Base-by-base conservation (phyloP, 2,113 vertebrate species). In the Seriola rivoliana region DNA sequence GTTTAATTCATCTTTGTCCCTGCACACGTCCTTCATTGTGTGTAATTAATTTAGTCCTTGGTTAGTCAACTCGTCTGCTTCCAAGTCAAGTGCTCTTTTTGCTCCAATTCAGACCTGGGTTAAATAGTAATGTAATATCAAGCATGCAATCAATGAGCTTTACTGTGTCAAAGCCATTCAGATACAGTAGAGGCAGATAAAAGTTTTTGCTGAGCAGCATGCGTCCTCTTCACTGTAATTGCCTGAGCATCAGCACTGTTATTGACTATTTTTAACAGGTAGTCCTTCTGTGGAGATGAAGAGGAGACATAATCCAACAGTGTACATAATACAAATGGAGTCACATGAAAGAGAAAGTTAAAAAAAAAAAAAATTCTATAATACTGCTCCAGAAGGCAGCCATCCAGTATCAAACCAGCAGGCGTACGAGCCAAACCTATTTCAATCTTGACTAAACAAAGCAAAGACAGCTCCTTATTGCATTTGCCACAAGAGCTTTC, bases 371-470 rank as follows among this genome's bases (percentile, higher is more conserved):
- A 58, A n/a, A 58, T 16, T 60, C 58, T 75, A 16, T 76, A 59
- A 63, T n/a, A 48, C 7, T 32, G 32, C 63, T 86, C 91, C 86
- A 85, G 10, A 48, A 63, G 87, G 91, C 91, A 87, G 64, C n/a
- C 1, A 46, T 88, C 89, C 85, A 86, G 85, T 21, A 59, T 81
- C 65, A 81, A 75, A 86, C 72, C 76, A 85, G 78, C 81, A 78
- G 57, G 19, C 59, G 7, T 21, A 19, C 66, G 1, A 21, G 86
- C 87, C 89, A 88, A 89, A 90, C 87, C 91, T 86, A 82, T 86
- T 86, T 85, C 83, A 85, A 84, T 89, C 83, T 76, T 50, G 58
- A 69, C 89, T 85, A 83, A 90, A 92, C 91, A 92, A 92, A 88
- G 78, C 70, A 81, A 75, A 84, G 86, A 89, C 85, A 82, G 78